Conservation (phyloP, 1,140 invertebrate species). For the Magallana ariakensis region DNA sequence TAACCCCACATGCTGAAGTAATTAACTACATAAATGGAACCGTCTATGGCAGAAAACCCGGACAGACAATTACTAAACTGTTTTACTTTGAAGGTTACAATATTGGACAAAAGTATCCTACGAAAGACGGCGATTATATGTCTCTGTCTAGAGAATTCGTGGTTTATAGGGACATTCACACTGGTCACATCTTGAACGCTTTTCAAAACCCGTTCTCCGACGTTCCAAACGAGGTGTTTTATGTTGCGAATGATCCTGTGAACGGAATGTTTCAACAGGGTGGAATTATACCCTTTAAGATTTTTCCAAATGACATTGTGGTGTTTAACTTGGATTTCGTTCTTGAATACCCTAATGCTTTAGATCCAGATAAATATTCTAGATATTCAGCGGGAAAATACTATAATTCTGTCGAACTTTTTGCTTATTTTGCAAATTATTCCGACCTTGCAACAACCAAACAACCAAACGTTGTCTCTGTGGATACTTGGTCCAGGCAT, state of each 20-base stretch:
- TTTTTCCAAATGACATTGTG: conserved; percentile 40
- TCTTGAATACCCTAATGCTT: conserved; percentile 57
- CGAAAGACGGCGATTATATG: conserved; percentile 54
- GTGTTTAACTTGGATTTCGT: conserved; percentile 54
- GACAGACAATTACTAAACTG: conserved; percentile 41
- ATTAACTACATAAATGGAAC: conserved; percentile 60
- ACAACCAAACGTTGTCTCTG: conserved; percentile 26
- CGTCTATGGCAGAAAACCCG: conserved; percentile 48
- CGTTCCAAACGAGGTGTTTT: conserved; percentile 60
- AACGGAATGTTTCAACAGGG: conserved; percentile 46
- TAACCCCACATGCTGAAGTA: neutral
- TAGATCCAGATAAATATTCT: conserved; percentile 52
- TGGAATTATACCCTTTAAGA: neutral
- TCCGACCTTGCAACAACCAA: neutral
- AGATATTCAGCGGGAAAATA: conserved; percentile 58
- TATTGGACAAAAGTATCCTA: conserved; percentile 51
- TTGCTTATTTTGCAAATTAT: conserved; percentile 54
- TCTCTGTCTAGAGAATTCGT: conserved; percentile 61
- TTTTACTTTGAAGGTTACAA: conserved; percentile 64
- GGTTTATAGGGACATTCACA: conserved; percentile 60
- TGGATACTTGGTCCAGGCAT: conserved; percentile 56
- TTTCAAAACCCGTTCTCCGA: conserved; percentile 53
- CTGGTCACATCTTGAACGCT: conserved; percentile 55
- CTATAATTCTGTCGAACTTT: conserved; percentile 60
- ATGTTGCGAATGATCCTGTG: conserved; percentile 61